phyloP scores from a whole-genome alignment of 2,113 vertebrate genomes.

The Scortum barcoo region DNA sequence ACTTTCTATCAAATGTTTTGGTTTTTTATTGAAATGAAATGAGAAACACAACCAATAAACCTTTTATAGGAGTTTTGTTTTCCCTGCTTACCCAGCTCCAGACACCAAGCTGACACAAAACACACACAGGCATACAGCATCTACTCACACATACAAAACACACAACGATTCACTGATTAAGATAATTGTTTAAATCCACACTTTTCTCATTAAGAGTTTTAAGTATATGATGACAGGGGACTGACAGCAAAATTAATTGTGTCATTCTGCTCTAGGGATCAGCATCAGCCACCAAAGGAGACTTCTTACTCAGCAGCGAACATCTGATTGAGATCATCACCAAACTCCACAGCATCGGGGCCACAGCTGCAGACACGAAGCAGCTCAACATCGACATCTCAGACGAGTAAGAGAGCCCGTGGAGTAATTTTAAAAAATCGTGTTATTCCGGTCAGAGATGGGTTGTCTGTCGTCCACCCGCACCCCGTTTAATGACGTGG shows the following conservation, averaged over 20 bases:
- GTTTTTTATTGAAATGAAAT: background rate
- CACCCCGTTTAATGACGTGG: background rate
- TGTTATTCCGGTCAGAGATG: background rate
- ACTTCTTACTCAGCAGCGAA: conserved; percentile 96
- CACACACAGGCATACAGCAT: too few relatives aligned
- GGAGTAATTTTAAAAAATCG: rapidly evolving
- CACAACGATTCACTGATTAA: too few relatives aligned
- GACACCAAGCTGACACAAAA: too few relatives aligned
- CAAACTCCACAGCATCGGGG: conserved; percentile 92
- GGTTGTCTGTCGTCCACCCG: rapidly evolving
- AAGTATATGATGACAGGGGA: background rate
- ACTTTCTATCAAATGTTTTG: background rate
- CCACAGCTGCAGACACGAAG: conserved; percentile 88
- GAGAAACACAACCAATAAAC: background rate
- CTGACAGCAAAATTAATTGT: background rate
- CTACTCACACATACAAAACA: too few relatives aligned
- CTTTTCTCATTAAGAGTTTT: too few relatives aligned
- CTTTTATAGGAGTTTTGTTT: background rate
- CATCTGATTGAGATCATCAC: conserved; percentile 98
- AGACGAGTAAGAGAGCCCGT: conserved; percentile 90
- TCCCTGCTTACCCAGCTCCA: too few relatives aligned
- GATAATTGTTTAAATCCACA: too few relatives aligned
- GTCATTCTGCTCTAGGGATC: conserved; percentile 85
- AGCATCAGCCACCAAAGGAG: conserved; percentile 94
- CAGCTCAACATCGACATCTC: conserved; percentile 94